Evolutionary conservation across 2,888 invertebrate genomes (phyloP), one percentile per base, ranked within the genome.

Genomic region (Heteromurus nitidus): DNA sequence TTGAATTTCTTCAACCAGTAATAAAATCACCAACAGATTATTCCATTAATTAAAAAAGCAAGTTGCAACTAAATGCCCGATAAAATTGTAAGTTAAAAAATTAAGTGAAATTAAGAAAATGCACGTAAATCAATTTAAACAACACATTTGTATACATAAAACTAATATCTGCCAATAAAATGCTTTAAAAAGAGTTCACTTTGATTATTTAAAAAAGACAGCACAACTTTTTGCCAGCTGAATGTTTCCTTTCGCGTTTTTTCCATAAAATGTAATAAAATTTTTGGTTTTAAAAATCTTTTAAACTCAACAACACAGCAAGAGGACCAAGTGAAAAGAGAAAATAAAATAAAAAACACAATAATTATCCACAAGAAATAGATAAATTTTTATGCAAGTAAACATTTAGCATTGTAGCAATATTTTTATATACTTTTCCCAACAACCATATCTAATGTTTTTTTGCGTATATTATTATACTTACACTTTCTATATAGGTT

Each of bases 1-100:
- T 42, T 31, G 7, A 36, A 36, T 67, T 42, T 18, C 3, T 28
- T 18, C 20, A 58, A 58, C 28, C 26, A 68, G 42, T 68, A 68
- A 60, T 76, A 69, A 50, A 76, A 76, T 80, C 55, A 72, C 65
- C 70, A 80, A 80, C 70, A 80, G 26, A 60, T 70, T 64, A 42
- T 36, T 36, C n/a, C 44, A 42, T 22, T 62, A 65, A 62, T 68
- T 60, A 72, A 36, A 9, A 36, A 36, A 36, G 36, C 36, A 36
- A 36, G 7, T 36, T 36, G 36, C 36, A 36, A 9, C 36, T 36
- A 36, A 36, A 36, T 13, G 36, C 36, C 36, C 36, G 13, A 36
- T 36, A 36, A 36, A 9, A 36, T 5, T 36, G 13, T 9, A 36
- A 36, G 13, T 36, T 58, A 31, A 70, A 58, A 26, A 36, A 70